Evolutionary conservation across 1,140 invertebrate species (phyloP), one percentile per base, ranked within the genome.

Genomic region (Meloidogyne chitwoodi): DNA sequence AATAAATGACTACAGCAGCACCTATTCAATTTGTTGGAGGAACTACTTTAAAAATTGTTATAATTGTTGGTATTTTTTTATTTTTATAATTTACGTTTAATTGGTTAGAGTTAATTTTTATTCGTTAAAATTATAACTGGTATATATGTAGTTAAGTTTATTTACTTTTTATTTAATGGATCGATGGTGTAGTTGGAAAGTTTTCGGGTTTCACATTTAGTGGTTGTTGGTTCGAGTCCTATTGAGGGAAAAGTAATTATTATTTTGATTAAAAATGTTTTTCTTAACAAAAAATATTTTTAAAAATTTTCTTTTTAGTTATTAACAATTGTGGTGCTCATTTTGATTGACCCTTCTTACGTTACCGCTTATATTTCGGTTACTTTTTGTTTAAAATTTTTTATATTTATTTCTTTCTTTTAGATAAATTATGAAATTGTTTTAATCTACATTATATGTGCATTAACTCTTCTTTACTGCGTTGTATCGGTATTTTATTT

Each of bases 351-450:
- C 72, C 82, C 81, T 38, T 67, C 68, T 6, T 83, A 83, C 31
- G 77, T 84, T 11, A 81, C 80, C 11, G 80, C 81, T 16, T 83
- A 83, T 63, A 81, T 84, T 67, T 76, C 81, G n/a, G 71, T 83
- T 34, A 84, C 82, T 41, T 83, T 81, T 48, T 80, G 22, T 41
- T 41, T 69, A 24, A 41, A 12, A 0, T n/a, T 31, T 22, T 41
- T 26, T 14, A 26, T 10, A 6, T 10, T 68, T 29, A 22, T n/a
- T 34, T n/a, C n/a, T 29, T 19, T 4, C 22, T 29, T 66, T 22
- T 5, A 66, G 29, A 41, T 41, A 67, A 67, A 67, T 34, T 19
- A 27, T 70, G 44, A 82, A 67, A 82, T 83, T 38, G 80, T 83
- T 19, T 26, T 83, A 22, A 84, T 84, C 38, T 83, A 83, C 56